Percentiles rank a stretch among this genome's conserved stretches.
phyloP scores from a whole-genome alignment of 2,888 invertebrate species.

The Sycophila texana region DNA sequence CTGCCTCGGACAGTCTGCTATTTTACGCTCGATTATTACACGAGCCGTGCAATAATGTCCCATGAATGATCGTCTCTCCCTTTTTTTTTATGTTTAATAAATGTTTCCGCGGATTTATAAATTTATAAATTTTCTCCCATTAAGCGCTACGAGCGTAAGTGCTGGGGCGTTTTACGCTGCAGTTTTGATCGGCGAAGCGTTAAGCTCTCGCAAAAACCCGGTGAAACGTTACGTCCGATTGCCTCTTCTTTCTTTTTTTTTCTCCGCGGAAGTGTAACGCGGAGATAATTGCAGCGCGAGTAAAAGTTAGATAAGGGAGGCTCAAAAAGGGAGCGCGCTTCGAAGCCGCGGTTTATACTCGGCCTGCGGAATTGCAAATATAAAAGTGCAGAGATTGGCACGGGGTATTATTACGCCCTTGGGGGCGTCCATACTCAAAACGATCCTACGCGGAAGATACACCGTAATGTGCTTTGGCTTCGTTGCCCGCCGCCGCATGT shows the following conservation, averaged over 20 bases:
- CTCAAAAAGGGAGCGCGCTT: not conserved
- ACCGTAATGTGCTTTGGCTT: slow-evolving; percentile 41
- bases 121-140: not conserved
- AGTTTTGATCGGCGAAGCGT: not conserved
- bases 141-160: not conserved
- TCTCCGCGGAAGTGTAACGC: not conserved
- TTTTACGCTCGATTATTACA: slow-evolving; percentile 14
- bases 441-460: slow-evolving; percentile 14
- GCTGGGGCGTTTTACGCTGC: not conserved
- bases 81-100: not conserved
- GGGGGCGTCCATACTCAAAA: slow-evolving; percentile 12
- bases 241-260: not conserved
- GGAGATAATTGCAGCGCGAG: too few species aligned
- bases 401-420: slow-evolving; percentile 24
- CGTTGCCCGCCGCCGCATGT: not conserved
- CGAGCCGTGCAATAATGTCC: not conserved
- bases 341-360: not conserved
- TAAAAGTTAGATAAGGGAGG: too few species aligned
- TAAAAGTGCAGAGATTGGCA: slow-evolving; percentile 37
- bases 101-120: not conserved
- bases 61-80: not conserved
- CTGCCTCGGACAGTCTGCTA: not conserved
- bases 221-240: not conserved
- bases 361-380: slow-evolving; percentile 19
- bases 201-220: not conserved